phyloP scores from a whole-genome alignment of 2,797 vertebrate species.

The Hemibagrus guttatus region DNA sequence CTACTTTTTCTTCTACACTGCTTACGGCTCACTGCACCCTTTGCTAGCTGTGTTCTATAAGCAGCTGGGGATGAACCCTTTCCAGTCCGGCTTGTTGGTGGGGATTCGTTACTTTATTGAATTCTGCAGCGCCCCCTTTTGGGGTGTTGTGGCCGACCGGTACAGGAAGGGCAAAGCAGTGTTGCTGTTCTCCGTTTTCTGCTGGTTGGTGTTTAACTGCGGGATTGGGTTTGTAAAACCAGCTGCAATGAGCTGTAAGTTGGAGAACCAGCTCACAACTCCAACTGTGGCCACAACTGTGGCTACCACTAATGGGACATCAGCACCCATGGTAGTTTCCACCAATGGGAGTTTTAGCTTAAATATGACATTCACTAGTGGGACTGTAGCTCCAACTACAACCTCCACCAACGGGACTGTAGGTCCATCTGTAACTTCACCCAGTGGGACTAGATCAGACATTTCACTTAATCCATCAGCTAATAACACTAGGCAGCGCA shows the following conservation, averaged over 20 bases:
- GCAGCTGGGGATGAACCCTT: constrained; percentile 92
- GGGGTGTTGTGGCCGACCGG: constrained; percentile 95
- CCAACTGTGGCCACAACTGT: not conserved
- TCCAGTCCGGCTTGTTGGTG: constrained; percentile 90
- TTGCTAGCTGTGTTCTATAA: constrained; percentile 94
- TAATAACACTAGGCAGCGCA: constrained; percentile 43
- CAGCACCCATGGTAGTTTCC: not conserved
- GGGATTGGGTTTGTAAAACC: constrained; percentile 93
- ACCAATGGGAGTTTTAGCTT: not conserved
- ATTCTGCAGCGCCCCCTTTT: constrained; percentile 98
- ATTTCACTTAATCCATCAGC: not conserved
- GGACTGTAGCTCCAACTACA: constrained; percentile 13
- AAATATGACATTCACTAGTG: not conserved
- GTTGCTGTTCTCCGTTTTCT: constrained; percentile 91
- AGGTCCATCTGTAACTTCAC: not conserved
- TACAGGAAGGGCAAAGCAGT: constrained; percentile 91
- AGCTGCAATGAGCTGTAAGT: constrained; percentile 83
- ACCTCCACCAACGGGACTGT: not conserved
- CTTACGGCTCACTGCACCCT: constrained; percentile 94
- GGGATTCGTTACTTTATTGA: constrained; percentile 98
- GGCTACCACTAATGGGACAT: not conserved
- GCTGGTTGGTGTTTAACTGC: constrained; percentile 94
- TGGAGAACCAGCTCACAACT: constrained; percentile 59
- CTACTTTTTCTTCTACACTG: constrained; percentile 98
- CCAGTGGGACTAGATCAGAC: not conserved